These are phyloP conservation scores for Ceuthmochares aereus DNA, from an alignment of 2,113 vertebrate species.

Conservation along the genomic window DNA sequence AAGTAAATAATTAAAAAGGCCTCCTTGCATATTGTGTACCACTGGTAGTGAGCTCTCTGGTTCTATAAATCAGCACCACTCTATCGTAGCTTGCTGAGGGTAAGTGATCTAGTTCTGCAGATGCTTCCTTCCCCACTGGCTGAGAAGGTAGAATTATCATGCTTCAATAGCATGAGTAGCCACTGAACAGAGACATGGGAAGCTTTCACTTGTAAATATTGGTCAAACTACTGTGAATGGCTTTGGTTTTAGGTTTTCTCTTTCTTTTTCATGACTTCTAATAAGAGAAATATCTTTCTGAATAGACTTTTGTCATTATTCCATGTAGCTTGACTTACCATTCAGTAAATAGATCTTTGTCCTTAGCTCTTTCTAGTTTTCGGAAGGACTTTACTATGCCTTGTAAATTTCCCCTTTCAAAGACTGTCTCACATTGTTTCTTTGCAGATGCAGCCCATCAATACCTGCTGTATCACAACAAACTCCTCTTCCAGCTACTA, in stretches of 20 bases:
- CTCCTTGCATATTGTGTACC: neutral
- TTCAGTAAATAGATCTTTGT: neutral
- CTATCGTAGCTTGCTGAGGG: neutral
- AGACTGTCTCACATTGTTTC: neutral
- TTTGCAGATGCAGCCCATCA: neutral
- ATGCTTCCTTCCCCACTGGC: neutral
- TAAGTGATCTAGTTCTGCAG: neutral
- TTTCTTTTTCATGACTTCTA: neutral
- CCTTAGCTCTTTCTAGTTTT: rapidly evolving
- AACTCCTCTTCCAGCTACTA: slow-evolving; percentile 11
- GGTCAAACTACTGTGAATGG: neutral
- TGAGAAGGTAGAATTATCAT: neutral
- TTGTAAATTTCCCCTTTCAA: neutral
- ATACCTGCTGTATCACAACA: slow-evolving; percentile 24
- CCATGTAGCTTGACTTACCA: neutral
- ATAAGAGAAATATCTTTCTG: neutral
- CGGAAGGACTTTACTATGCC: neutral
- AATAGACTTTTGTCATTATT: neutral
- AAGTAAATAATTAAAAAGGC: neutral
- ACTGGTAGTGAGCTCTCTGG: neutral
- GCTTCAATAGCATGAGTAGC: neutral
- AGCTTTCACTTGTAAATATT: neutral
- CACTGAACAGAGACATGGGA: neutral
- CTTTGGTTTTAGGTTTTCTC: neutral
- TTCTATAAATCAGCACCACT: neutral